A percentile compares a stretch with the other conserved stretches of the same genome.
Conservation (phyloP, 2,888 invertebrate genomes). For the Platycnemis pennipes region DNA sequence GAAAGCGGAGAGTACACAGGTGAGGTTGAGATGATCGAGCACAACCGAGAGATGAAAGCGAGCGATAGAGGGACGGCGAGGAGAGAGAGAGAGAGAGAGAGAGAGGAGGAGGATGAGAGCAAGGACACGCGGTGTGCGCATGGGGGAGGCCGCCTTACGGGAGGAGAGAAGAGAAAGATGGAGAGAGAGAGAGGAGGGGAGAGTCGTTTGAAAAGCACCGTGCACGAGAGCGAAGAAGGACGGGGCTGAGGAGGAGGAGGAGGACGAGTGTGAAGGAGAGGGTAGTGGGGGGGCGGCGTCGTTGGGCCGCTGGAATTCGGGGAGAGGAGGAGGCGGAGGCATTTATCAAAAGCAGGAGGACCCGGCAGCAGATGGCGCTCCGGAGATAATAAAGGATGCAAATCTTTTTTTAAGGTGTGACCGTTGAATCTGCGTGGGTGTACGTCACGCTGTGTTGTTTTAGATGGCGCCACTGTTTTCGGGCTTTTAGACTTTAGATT, state of each 20-base stretch:
- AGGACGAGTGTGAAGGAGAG: neutral
- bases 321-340: neutral
- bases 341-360: constrained; percentile 49
- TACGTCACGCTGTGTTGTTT: constrained; percentile 26
- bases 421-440: constrained; percentile 57
- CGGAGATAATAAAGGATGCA: constrained; percentile 67
- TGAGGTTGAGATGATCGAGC: neutral
- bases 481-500: constrained; percentile 55
- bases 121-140: neutral
- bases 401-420: constrained; percentile 68
- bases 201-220: neutral
- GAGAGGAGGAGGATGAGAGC: neutral
- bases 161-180: neutral
- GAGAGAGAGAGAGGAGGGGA: neutral
- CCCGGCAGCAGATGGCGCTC: constrained; percentile 66
- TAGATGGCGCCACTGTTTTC: constrained; percentile 61
- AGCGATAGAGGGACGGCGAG: neutral
- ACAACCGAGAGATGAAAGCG: neutral
- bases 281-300: neutral
- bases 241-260: neutral
- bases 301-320: neutral
- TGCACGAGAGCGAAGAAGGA: neutral
- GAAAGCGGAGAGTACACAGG: neutral
- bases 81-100: neutral
- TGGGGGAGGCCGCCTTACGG: neutral